Evolutionary conservation across 2,888 invertebrate species (phyloP).

Genomic region (Amphimallon solstitiale): DNA sequence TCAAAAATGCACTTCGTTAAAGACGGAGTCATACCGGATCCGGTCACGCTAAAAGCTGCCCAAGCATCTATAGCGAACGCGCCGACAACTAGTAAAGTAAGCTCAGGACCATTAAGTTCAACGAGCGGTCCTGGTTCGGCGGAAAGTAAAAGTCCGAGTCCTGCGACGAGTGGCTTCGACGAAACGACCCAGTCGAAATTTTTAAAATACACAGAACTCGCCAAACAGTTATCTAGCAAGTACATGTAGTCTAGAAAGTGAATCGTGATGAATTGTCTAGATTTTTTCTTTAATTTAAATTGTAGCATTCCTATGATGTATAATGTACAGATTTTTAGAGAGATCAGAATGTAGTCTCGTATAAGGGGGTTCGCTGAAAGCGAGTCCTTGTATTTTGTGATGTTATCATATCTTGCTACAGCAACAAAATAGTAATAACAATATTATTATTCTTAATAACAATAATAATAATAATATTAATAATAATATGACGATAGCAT

Average conservation of each 20-base stretch:
- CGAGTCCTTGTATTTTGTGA: constrained; percentile 70
- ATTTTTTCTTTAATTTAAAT: constrained; percentile 36
- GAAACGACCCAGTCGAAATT: constrained; percentile 97
- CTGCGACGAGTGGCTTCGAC: constrained; percentile 72
- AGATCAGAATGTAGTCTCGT: constrained; percentile 37
- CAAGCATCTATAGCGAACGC: constrained; percentile 56
- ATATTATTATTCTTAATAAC: constrained; percentile 44
- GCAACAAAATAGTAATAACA: constrained; percentile 50
- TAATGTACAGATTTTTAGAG: constrained; percentile 39
- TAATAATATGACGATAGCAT: constrained; percentile 36
- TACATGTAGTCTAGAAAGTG: constrained; percentile 76
- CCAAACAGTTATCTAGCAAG: constrained; percentile 97
- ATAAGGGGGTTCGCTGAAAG: constrained; percentile 52
- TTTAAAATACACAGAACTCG: constrained; percentile 97
- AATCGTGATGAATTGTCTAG: constrained; percentile 27
- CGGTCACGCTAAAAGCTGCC: constrained; percentile 69
- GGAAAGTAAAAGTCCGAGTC: constrained; percentile 60
- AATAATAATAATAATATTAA: constrained; percentile 38
- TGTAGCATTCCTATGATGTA: constrained; percentile 46
- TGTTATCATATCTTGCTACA: constrained; percentile 80
- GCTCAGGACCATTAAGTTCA: constrained; percentile 43
- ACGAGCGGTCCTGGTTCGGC: constrained; percentile 51
- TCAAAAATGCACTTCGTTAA: constrained; percentile 96
- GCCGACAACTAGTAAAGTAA: constrained; percentile 41
- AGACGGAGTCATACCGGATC: constrained; percentile 86